A percentile compares a stretch with the other conserved stretches of the same genome.
These are phyloP conservation scores for Campopleginae sp. DNA, from an alignment of 2,888 invertebrate species.

Conservation along the genomic window DNA sequence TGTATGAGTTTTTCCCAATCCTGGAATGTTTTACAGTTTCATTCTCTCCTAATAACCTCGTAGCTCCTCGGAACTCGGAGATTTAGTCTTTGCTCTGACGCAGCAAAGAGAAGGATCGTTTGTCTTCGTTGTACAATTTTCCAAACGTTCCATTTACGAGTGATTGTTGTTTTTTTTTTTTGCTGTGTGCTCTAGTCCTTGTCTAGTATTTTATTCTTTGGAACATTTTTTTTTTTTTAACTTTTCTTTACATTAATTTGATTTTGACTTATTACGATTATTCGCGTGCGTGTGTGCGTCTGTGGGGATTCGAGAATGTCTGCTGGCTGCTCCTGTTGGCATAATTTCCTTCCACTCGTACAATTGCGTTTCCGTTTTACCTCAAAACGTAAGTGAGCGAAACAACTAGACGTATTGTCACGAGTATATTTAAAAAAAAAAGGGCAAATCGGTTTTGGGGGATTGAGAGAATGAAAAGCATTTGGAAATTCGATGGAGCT, in stretches of 20 bases:
- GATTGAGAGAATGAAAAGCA: background rate
- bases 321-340: slow-evolving; percentile 50
- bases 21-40: slow-evolving; percentile 46
- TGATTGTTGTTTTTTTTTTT: slow-evolving; percentile 45
- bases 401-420: slow-evolving; percentile 34
- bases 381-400: slow-evolving; percentile 56
- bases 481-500: slow-evolving; percentile 20
- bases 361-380: background rate
- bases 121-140: slow-evolving; percentile 16
- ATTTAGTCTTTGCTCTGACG: background rate
- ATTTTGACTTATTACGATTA: slow-evolving; percentile 26
- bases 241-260: slow-evolving; percentile 41
- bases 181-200: slow-evolving; percentile 56
- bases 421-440: slow-evolving; percentile 10
- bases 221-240: no score
- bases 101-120: background rate
- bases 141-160: slow-evolving; percentile 65
- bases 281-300: slow-evolving; percentile 38
- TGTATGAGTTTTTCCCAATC: slow-evolving; percentile 56
- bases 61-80: background rate
- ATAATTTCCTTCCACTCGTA: slow-evolving; percentile 54
- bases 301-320: slow-evolving; percentile 39
- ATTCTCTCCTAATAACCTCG: background rate
- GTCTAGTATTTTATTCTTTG: slow-evolving; percentile 1
- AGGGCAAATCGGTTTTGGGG: background rate